Evolutionary conservation across 2,888 invertebrate genomes (phyloP).

Genomic region (Andrena camellia): DNA sequence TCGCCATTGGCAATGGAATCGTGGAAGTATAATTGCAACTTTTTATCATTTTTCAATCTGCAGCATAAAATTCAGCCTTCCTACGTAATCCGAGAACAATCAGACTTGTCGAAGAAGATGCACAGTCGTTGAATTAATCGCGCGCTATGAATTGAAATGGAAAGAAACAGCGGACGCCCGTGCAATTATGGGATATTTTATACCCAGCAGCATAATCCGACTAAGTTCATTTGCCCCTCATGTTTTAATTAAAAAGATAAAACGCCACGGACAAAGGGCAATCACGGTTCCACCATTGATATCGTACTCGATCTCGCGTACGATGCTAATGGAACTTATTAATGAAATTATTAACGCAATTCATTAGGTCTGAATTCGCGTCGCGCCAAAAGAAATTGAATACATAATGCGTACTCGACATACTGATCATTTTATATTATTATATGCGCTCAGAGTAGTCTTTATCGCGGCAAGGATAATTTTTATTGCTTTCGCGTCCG

Average conservation of each 20-base stretch:
- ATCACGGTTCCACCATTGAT: conserved; percentile 1
- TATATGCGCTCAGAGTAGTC: background rate
- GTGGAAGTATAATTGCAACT: too few species aligned
- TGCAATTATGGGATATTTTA: background rate
- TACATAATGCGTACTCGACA: conserved; percentile 8
- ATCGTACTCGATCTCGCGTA: background rate
- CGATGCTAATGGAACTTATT: conserved; percentile 14
- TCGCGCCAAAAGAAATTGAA: conserved; percentile 6
- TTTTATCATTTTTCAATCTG: background rate
- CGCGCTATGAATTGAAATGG: background rate
- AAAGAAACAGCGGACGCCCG: too few species aligned
- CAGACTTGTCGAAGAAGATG: background rate
- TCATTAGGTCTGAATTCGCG: conserved; percentile 8
- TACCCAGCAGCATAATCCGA: background rate
- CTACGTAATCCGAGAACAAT: background rate
- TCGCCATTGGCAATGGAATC: background rate
- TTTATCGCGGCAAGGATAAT: conserved; percentile 7
- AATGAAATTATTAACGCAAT: conserved; percentile 16
- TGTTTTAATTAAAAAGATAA: conserved; percentile 18
- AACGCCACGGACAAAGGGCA: conserved; percentile 12
- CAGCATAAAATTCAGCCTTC: background rate
- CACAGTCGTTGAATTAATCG: background rate
- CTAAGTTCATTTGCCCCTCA: background rate
- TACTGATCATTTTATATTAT: conserved; percentile 7
- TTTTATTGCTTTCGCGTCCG: conserved; percentile 7